A percentile compares a stretch with the other conserved stretches of the same genome.
Conservation (phyloP, 2,888 invertebrate species). For the Macrophya annulata region DNA sequence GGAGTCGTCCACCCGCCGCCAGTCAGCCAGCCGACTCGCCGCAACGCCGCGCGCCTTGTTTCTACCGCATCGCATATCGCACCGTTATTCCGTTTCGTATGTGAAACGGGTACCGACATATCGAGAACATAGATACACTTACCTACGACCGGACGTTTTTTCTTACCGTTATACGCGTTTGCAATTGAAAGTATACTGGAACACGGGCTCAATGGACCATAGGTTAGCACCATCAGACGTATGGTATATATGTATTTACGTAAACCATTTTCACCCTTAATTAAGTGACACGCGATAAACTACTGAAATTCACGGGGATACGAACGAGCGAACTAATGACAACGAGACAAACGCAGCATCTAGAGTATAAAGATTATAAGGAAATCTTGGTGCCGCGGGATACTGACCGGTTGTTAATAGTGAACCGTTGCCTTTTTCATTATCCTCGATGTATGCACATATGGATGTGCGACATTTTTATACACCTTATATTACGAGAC, state of each 20-base stretch:
- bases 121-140: constrained; percentile 22
- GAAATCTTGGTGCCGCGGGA: neutral
- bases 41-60: constrained; percentile 73
- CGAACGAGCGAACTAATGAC: constrained; percentile 1
- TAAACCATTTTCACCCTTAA: constrained; percentile 38
- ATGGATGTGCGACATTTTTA: neutral
- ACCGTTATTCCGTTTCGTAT: constrained; percentile 45
- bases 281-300: constrained; percentile 42
- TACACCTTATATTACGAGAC: neutral
- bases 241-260: neutral
- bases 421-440: neutral
- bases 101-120: constrained; percentile 40
- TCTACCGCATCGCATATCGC: constrained; percentile 49
- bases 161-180: constrained; percentile 59
- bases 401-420: constrained; percentile 3
- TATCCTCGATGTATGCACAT: neutral
- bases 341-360: neutral
- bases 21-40: constrained; percentile 78
- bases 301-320: neutral
- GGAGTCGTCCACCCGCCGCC: constrained; percentile 74
- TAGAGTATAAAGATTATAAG: neutral
- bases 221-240: constrained; percentile 71
- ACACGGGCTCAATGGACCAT: constrained; percentile 76
- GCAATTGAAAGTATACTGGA: constrained; percentile 62
- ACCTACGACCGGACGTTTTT: neutral